Evolutionary conservation across 1,140 invertebrate species (phyloP).

Genomic region (Pomacea maculata): DNA sequence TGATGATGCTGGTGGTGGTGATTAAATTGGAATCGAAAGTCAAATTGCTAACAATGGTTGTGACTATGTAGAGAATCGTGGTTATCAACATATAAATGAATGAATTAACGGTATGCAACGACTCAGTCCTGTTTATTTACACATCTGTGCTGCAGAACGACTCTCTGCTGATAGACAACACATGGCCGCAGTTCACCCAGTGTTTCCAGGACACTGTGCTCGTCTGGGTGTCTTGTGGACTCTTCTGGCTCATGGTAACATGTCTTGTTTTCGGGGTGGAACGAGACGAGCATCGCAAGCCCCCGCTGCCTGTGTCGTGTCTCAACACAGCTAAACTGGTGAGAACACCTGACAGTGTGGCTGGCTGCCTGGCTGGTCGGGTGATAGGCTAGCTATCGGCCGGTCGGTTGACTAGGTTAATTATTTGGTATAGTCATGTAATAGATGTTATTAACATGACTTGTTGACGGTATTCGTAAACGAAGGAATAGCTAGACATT

Average conservation of each 20-base stretch:
- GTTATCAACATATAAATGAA: too few relatives aligned
- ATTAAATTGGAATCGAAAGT: not conserved
- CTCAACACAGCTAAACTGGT: slow-evolving; percentile 38
- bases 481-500: too few relatives aligned
- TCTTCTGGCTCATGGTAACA: slow-evolving; percentile 80
- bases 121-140: not conserved
- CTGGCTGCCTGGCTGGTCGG: not conserved
- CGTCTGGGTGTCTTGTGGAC: slow-evolving; percentile 85
- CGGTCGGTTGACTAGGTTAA: not conserved
- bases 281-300: not conserved
- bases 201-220: slow-evolving; percentile 73
- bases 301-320: slow-evolving; percentile 9
- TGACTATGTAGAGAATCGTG: not conserved
- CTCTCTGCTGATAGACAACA: slow-evolving; percentile 74
- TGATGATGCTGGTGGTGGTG: not conserved
- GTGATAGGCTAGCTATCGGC: not conserved
- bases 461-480: too few relatives aligned
- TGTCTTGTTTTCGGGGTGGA: slow-evolving; percentile 71
- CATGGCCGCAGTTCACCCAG: slow-evolving; percentile 38
- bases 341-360: not conserved
- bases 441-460: too few relatives aligned
- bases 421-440: too few relatives aligned
- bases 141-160: slow-evolving; percentile 28
- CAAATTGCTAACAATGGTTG: not conserved
- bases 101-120: too few relatives aligned